Evolutionary conservation across 1,140 invertebrate genomes (phyloP).

Genomic region (Ceratina japonica): DNA sequence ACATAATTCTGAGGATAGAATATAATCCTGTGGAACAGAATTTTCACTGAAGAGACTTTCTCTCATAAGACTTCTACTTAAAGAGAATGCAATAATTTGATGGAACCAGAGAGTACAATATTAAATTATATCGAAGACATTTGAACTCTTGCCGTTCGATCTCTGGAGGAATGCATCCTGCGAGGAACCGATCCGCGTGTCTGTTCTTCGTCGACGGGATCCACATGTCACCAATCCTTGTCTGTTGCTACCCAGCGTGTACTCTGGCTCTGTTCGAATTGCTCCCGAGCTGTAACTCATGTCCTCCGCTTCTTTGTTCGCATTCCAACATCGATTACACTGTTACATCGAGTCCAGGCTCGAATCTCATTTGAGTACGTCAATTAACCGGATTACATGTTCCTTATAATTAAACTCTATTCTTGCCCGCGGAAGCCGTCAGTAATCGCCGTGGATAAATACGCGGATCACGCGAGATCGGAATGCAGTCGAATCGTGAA

Average conservation of each 20-base stretch:
- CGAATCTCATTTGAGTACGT: slow-evolving; percentile 21
- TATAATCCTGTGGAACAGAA: too few relatives aligned
- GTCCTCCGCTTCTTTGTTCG: slow-evolving; percentile 21
- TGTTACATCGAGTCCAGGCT: neutral
- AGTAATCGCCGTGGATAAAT: too few relatives aligned
- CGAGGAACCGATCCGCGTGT: slow-evolving; percentile 22
- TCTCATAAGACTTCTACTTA: too few relatives aligned
- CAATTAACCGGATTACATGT: slow-evolving; percentile 9
- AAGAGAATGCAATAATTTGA: too few relatives aligned
- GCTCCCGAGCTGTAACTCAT: slow-evolving; percentile 24
- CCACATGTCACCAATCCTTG: slow-evolving; percentile 36
- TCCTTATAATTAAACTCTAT: too few relatives aligned
- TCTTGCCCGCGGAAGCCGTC: too few relatives aligned
- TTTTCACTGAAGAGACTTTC: too few relatives aligned
- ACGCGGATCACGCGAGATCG: too few relatives aligned
- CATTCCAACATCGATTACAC: slow-evolving; percentile 17
- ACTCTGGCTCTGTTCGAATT: neutral
- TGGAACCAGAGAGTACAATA: too few relatives aligned
- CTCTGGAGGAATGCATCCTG: slow-evolving; percentile 19
- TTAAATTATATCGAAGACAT: too few relatives aligned
- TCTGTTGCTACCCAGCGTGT: slow-evolving; percentile 27
- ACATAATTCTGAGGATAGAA: too few relatives aligned
- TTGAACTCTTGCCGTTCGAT: neutral
- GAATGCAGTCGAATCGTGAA: too few relatives aligned
- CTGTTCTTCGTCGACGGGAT: slow-evolving; percentile 38